Evolutionary conservation across 2,888 invertebrate species (phyloP).

Genomic region (Andrena haemorrhoa): DNA sequence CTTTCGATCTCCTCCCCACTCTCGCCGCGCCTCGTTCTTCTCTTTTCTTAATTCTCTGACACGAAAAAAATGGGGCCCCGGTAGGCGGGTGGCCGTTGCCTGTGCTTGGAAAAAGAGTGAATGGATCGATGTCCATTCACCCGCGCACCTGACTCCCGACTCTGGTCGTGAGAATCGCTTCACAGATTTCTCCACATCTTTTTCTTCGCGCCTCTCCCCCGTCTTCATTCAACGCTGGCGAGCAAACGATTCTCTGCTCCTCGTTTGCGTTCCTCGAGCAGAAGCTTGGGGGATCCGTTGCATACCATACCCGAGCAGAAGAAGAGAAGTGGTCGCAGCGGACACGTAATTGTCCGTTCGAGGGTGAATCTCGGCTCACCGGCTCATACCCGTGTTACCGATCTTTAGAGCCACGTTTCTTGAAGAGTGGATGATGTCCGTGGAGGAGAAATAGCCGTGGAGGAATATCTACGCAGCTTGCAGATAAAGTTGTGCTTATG

Average conservation of each 20-base stretch:
- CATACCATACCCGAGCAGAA: background rate
- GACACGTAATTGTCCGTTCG: slow-evolving; percentile 7
- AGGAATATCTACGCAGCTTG: too few relatives aligned
- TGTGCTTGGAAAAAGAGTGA: slow-evolving; percentile 65
- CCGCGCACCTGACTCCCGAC: slow-evolving; percentile 75
- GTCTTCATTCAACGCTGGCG: slow-evolving; percentile 26
- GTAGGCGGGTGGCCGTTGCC: slow-evolving; percentile 78
- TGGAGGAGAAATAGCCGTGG: too few relatives aligned
- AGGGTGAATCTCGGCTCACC: background rate
- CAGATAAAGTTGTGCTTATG: too few relatives aligned
- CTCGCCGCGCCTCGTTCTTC: slow-evolving; percentile 8
- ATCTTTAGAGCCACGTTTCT: background rate
- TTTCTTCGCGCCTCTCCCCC: slow-evolving; percentile 41
- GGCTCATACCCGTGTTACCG: background rate
- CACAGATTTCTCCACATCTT: slow-evolving; percentile 64
- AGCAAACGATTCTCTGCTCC: slow-evolving; percentile 25
- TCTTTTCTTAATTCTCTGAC: slow-evolving; percentile 63
- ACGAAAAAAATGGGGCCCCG: slow-evolving; percentile 75
- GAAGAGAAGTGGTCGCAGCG: slow-evolving; percentile 1
- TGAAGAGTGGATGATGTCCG: too few relatives aligned
- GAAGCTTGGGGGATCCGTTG: background rate
- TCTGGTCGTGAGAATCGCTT: slow-evolving; percentile 75
- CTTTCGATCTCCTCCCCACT: background rate
- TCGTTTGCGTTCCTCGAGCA: background rate
- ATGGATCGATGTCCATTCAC: slow-evolving; percentile 72